Conservation (phyloP, 1,140 invertebrate species). For the Zaprionus nigranus region DNA sequence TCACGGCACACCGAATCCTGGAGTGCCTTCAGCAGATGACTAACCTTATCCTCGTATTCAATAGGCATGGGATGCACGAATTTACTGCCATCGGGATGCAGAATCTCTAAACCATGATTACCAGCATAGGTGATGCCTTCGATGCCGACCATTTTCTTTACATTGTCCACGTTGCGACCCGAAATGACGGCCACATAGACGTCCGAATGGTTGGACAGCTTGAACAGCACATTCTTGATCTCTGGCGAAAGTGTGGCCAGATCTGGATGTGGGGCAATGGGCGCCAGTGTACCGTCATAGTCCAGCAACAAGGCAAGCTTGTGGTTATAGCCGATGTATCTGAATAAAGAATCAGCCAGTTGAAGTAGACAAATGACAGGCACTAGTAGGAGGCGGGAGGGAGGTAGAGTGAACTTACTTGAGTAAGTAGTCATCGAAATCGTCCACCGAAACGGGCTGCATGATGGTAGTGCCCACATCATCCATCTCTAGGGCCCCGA, state of each 20-base stretch:
- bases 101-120: constrained; percentile 94
- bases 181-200: constrained; percentile 95
- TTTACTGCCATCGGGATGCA: constrained; percentile 95
- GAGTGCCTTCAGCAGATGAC: constrained; percentile 90
- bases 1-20: constrained; percentile 94
- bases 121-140: constrained; percentile 96
- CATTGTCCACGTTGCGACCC: constrained; percentile 93
- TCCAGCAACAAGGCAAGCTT: constrained; percentile 94
- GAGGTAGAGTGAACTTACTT: constrained; percentile 86
- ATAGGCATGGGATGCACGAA: constrained; percentile 96
- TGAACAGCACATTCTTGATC: constrained; percentile 93
- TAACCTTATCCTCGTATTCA: constrained; percentile 93
- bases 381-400: not conserved
- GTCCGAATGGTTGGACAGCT: constrained; percentile 93
- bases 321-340: constrained; percentile 93
- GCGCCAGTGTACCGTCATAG: constrained; percentile 95
- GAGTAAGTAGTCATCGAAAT: constrained; percentile 93
- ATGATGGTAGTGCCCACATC: constrained; percentile 92
- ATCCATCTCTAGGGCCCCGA: constrained; percentile 93
- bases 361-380: not conserved
- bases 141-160: constrained; percentile 95
- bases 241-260: constrained; percentile 92
- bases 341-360: constrained; percentile 77
- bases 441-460: constrained; percentile 93
- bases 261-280: constrained; percentile 95